Base-by-base conservation (phyloP, 1,140 invertebrate genomes). In the Dreissena polymorpha region DNA sequence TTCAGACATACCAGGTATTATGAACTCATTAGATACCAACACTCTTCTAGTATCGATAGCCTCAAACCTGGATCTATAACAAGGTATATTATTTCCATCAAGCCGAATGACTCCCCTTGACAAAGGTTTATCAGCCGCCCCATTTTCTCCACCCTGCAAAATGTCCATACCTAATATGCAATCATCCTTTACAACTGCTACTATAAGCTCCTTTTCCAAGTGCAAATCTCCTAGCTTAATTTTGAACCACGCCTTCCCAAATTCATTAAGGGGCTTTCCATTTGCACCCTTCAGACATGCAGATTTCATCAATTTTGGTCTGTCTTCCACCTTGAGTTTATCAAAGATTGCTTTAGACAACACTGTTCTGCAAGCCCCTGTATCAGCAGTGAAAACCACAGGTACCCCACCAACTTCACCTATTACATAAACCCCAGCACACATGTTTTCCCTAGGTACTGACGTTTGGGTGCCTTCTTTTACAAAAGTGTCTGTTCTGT, bases 201-300 rank as follows among this genome's bases (percentile, higher is more conserved):
- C 74, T 64, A 76, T 65, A 29, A 65, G 14, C 27, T 76, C 74
- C n/a, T 29, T 5, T 49, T 18, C 51, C 60, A 76, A 76, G 7
- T 64, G 18, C 12, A 65, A 25, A 39, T 14, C n/a, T 12, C 27
- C 57, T 5, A 76, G 39, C 63, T 65, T 39, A 12, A 76, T 25
- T 65, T 76, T 64, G 21, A 65, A 76, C 5, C 10, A 57, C 10
- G 57, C 74, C 53, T 76, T 76, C 3, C 74, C 74, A 16, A 76
- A 50, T 50, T 65, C 57, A n/a, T 65, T n/a, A n/a, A n/a, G n/a
- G n/a, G n/a, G n/a, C n/a, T n/a, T n/a, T n/a, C n/a, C n/a, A n/a
- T n/a, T n/a, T 65, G 74, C 74, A 12, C 63, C 57, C 12, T 29
- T 1, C 25, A 75, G 25, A 75, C 73, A 29, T 25, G 73, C 27